A percentile compares a stretch with the other conserved stretches of the same genome.
phyloP scores from a whole-genome alignment of 2,113 vertebrate species.

The Sinocyclocheilus grahami region DNA sequence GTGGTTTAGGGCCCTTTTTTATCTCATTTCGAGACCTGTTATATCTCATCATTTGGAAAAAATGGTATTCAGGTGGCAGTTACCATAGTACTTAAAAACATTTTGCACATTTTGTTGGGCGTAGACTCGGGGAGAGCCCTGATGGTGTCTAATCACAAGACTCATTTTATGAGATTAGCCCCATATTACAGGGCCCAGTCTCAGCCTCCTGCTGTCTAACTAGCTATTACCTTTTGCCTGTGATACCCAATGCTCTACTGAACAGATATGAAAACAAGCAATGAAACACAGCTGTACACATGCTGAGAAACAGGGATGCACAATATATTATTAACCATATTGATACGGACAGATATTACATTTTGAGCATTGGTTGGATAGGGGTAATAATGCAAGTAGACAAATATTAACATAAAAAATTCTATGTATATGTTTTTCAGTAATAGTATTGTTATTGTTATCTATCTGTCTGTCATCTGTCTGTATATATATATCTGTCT shows the following conservation, averaged over 20 bases:
- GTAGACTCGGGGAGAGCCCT: not conserved
- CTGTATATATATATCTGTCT: too few relatives aligned
- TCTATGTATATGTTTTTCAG: too few relatives aligned
- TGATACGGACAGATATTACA: too few relatives aligned
- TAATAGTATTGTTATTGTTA: too few relatives aligned
- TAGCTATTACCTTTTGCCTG: not conserved
- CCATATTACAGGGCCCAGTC: constrained; percentile 27
- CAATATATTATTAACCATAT: not conserved
- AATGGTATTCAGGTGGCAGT: constrained; percentile 7
- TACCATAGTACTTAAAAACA: constrained; percentile 42
- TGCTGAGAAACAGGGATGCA: not conserved
- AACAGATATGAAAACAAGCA: not conserved
- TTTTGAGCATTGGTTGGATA: too few relatives aligned
- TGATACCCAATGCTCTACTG: not conserved
- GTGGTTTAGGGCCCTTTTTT: not conserved
- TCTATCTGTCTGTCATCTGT: too few relatives aligned
- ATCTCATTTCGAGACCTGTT: not conserved
- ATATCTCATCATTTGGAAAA: not conserved
- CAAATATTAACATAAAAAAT: too few relatives aligned
- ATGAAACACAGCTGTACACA: not conserved
- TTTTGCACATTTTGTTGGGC: constrained; percentile 16
- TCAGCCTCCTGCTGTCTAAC: not conserved
- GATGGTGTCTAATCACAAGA: constrained; percentile 44
- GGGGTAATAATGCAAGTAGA: too few relatives aligned
- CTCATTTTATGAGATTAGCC: constrained; percentile 41